A percentile compares a stretch with the other conserved stretches of the same genome.
These are phyloP conservation scores for Coleophora deauratella DNA, from an alignment of 2,888 invertebrate species.

Conservation along the genomic window DNA sequence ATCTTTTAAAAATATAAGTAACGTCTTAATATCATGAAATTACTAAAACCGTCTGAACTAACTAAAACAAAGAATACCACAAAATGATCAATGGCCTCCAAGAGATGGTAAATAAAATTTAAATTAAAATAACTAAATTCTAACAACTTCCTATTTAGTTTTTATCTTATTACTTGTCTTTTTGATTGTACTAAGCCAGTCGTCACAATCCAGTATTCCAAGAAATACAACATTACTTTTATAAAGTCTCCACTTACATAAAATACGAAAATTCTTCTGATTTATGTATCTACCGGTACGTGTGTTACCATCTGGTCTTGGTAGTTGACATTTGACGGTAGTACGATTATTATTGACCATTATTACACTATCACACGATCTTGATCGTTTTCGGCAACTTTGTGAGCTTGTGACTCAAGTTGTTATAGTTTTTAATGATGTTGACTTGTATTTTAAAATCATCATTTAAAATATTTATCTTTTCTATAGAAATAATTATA, in stretches of 20 bases:
- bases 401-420: not conserved
- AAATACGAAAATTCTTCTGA: constrained; percentile 57
- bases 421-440: not conserved
- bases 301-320: constrained; percentile 1
- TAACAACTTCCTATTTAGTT: too few species aligned
- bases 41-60: too few species aligned
- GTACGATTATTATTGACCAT: constrained; percentile 22
- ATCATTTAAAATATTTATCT: constrained; percentile 4
- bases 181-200: constrained; percentile 26
- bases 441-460: not conserved
- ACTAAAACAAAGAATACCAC: too few species aligned
- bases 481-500: too few species aligned
- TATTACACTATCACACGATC: constrained; percentile 10
- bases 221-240: constrained; percentile 21
- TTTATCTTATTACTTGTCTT: constrained; percentile 17
- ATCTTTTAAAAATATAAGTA: too few species aligned
- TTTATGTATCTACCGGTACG: constrained; percentile 36
- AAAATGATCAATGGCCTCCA: too few species aligned
- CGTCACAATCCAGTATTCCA: constrained; percentile 29
- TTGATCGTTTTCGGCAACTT: constrained; percentile 21
- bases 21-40: too few species aligned
- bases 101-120: too few species aligned
- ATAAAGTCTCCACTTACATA: constrained; percentile 48
- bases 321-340: constrained; percentile 33
- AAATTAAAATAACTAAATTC: too few species aligned